Evolutionary conservation across 2,888 invertebrate species (phyloP).

Genomic region (Nebria brevicollis): DNA sequence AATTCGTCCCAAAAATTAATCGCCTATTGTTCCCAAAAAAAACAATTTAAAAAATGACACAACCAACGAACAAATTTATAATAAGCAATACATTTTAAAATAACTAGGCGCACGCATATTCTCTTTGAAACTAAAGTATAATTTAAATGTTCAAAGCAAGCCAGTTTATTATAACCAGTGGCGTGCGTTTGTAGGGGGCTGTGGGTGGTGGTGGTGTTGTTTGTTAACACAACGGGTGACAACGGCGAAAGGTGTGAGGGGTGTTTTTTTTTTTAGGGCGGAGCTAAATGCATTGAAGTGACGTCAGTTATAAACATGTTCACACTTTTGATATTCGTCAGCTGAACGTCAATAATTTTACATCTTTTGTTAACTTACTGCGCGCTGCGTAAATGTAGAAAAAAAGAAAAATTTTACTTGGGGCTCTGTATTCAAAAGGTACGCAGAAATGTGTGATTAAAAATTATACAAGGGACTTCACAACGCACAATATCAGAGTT

Average conservation of each 20-base stretch:
- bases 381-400: constrained; percentile 13
- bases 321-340: constrained; percentile 18
- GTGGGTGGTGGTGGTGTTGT: neutral
- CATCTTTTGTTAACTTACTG: constrained; percentile 18
- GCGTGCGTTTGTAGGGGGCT: neutral
- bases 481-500: neutral
- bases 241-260: neutral
- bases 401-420: neutral
- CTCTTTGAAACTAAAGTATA: constrained; percentile 1
- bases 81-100: neutral
- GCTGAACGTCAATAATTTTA: constrained; percentile 16
- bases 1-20: neutral
- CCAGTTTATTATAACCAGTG: neutral
- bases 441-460: neutral
- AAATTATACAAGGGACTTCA: neutral
- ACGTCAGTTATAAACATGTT: constrained; percentile 16
- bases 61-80: neutral
- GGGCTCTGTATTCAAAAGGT: neutral
- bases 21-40: neutral
- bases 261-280: neutral
- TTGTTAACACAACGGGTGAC: neutral
- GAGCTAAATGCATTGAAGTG: constrained; percentile 1
- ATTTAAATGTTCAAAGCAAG: neutral
- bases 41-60: neutral
- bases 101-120: neutral